Base-by-base conservation (phyloP, 2,888 invertebrate genomes). In the Falcaria lacertinaria region DNA sequence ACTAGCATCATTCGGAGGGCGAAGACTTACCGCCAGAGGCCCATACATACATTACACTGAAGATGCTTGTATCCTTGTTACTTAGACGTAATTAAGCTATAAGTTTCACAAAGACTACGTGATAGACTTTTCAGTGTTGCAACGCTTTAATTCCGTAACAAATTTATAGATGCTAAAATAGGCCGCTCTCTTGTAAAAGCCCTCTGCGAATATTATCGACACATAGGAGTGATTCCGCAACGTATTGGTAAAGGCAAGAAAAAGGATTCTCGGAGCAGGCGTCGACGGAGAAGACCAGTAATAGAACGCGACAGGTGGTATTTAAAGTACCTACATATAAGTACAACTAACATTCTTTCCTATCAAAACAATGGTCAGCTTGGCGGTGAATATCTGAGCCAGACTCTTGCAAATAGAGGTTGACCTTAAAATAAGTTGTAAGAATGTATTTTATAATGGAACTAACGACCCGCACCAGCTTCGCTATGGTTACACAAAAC, bases 1-100 rank as follows among this genome's bases (percentile, higher is more conserved):
- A 60, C 94, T 97, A 71, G 96, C 97, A 0, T 98, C 98, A 7
- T 93, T 97, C 89, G 96, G 94, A 61, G 98, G 98, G n/a, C 95
- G 97, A 64, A 92, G 92, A 65, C 81, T 94, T 13, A 92, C 93
- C 41, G 91, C 93, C 37, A 91, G 92, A 2, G 91, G 94, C 41
- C 93, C 92, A 1, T 90, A 94, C 45, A 90, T 96, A 44, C 94
- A 96, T 25, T 98, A 98, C 74, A 98, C 96, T 33, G 98, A 98
- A 90, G 97, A 98, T 63, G 94, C 95, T 57, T 98, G 98, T 98
- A 96, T 96, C 96, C 95, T 95, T 85, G 74, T 35, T 5, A 22
- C n/a, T n/a, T n/a, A n/a, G n/a, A n/a, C n/a, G n/a, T n/a, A n/a
- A n/a, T 19, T 19, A 4, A 19, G 6, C 19, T 19, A 19, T 19